Evolutionary conservation across 2,797 vertebrate genomes (phyloP).

Genomic region (Darevskia mixta): DNA sequence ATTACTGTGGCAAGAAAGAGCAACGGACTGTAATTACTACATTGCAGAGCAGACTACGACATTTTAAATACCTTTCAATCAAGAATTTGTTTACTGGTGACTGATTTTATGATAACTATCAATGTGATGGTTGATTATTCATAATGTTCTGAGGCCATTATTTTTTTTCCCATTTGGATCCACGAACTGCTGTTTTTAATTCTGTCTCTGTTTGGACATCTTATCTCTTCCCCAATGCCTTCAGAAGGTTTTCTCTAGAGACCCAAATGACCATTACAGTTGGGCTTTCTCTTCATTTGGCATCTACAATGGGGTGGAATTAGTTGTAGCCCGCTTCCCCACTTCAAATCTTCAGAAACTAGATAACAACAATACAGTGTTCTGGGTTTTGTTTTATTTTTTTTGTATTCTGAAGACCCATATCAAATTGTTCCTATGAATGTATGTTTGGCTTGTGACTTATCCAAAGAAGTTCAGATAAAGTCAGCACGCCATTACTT

Average conservation of each 20-base stretch:
- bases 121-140: constrained; percentile 17
- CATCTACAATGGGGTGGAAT: background rate
- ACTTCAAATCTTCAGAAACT: background rate
- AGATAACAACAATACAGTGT: background rate
- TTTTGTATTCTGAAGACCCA: background rate
- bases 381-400: too few species aligned
- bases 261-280: background rate
- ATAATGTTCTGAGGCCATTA: constrained; percentile 8
- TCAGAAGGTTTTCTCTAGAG: background rate
- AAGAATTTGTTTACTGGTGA: constrained; percentile 21
- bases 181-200: background rate
- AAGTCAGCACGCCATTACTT: background rate
- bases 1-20: constrained; percentile 55
- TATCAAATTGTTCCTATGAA: background rate
- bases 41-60: constrained; percentile 41
- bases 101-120: constrained; percentile 13
- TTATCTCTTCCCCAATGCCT: background rate
- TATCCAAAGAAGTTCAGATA: constrained; percentile 33
- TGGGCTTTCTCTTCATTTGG: background rate
- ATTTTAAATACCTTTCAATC: background rate
- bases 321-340: background rate
- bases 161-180: background rate
- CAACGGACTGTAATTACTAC: constrained; percentile 48
- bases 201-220: background rate
- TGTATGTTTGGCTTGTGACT: constrained; percentile 8